Evolutionary conservation across 2,113 vertebrate species (phyloP).

Genomic region (Butorides virescens): DNA sequence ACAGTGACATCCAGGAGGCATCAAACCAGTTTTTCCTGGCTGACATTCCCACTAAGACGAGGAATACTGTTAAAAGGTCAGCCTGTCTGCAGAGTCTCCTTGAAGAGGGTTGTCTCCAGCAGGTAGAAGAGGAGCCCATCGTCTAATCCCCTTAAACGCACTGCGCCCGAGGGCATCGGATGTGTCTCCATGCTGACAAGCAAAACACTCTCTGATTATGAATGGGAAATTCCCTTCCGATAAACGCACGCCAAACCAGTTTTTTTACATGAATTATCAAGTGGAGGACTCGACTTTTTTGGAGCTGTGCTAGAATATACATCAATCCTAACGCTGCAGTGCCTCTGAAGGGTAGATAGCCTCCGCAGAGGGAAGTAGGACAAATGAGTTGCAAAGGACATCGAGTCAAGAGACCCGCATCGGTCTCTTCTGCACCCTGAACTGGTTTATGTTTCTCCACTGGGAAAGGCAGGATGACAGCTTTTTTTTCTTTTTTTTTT

Average conservation of each 20-base stretch:
- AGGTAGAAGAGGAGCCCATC: conserved; percentile 15
- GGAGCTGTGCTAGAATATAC: neutral
- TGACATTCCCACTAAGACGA: conserved; percentile 4
- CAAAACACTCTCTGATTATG: neutral
- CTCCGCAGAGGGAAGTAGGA: neutral
- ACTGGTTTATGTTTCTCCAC: neutral
- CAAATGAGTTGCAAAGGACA: neutral
- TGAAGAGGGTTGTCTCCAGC: neutral
- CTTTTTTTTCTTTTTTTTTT: neutral
- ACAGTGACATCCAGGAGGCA: conserved; percentile 40
- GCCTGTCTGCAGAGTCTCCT: neutral
- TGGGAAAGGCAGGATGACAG: neutral
- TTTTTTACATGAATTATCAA: neutral
- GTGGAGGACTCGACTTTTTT: neutral
- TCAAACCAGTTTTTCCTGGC: conserved; percentile 47
- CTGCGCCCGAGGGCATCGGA: neutral
- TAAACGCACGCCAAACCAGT: neutral
- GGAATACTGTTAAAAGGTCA: conserved; percentile 22
- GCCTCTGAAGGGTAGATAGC: neutral
- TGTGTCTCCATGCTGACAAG: neutral
- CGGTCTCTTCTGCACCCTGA: neutral
- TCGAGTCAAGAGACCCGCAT: neutral
- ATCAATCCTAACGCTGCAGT: neutral
- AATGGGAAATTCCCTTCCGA: conserved; percentile 36
- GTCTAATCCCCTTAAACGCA: neutral